Evolutionary conservation across 2,888 invertebrate genomes (phyloP), one percentile per base, ranked within the genome.

Genomic region (Trichopoda pennipes): DNA sequence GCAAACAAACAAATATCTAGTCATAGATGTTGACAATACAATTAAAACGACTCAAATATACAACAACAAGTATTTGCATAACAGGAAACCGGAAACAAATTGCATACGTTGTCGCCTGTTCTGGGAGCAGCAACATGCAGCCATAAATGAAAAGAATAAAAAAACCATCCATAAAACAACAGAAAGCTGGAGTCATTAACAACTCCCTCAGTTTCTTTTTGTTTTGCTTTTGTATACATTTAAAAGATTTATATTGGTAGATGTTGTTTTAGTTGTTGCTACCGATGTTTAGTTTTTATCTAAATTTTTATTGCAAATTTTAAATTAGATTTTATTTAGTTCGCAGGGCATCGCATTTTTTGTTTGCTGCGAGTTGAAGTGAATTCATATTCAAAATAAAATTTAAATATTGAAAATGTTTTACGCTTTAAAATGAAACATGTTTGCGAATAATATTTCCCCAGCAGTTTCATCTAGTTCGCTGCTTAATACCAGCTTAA

Each of bases 61-160:
- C 61, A 55, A 60, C 42, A 73, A 72, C 81, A 73, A 72, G 75
- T 75, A 82, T 82, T 82, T 82, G 82, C 79, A 79, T 82, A 80
- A 88, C 89, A 89, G 89, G 89, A 88, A 89, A 56, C 86, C 89
- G 89, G 88, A 89, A 88, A 89, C 89, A 88, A 89, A 89, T 89
- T 89, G 89, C 88, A 88, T 87, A 88, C 88, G 88, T 87, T 88
- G 88, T 82, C 82, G 82, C 82, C 79, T 76, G 79, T 76, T 61
- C 47, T 61, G 73, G 73, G 73, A 80, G 68, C 73, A 79, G 38
- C 55, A 61, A 60, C 42, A 66, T 58, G 19, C 66, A 60, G 28
- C 42, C 19, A 51, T 38, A 68, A 60, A 47, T 38, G 7, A 17
- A 28, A 7, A 28, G n/a, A 53, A 3, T 7, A 12, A 1, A 4